Base-by-base conservation (phyloP, 2,113 vertebrate species). In the Ovis aries region DNA sequence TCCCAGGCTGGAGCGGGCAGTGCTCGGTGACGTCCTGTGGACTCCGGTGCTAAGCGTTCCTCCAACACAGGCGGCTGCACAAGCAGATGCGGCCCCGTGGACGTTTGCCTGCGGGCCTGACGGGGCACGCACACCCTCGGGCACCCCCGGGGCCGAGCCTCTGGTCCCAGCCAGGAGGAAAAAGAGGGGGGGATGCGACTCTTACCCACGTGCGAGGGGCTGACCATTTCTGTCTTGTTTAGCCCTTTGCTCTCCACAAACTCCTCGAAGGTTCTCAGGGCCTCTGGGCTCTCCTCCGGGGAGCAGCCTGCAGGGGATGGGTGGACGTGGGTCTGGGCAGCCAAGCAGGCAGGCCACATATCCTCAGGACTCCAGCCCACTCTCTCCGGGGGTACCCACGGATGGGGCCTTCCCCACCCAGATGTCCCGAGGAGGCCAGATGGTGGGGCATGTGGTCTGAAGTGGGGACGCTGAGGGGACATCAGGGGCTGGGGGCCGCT, bases 101-200 rank as follows among this genome's bases (percentile, higher is more conserved):
- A 6, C 10, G 1, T 21, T 7, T 33, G 45, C 80, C 31, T 2
- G 27, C 0, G 0, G 33, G 48, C 48, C 10, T n/a, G 15, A 52
- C 3, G 1, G 31, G 3, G 43, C 31, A 81, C 17, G 1, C 80
- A 19, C 8, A 4, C 31, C 29, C 29, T 2, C 1, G 1, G 33
- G 33, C 33, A 67, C 2, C 33, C 15, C 33, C 4, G 0, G 78
- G 48, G 48, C 17, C 6, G 48, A 82, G 48, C 31, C 80, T 52
- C 48, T 13, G 31, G 31, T 23, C 11, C 48, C 48, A 52, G 3
- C 74, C 43, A 31, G 45, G 43, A 80, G 27, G 15, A 17, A 23
- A 6, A 55, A 31, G 3, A 5, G 12, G 6, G 57, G 3, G 1
- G 4, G 1, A 9, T 3, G 7, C 7, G 1, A 1, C 2, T 27